These are phyloP conservation scores for Anoncus sp. DNA, from an alignment of 2,888 invertebrate species.

Conservation along the genomic window DNA sequence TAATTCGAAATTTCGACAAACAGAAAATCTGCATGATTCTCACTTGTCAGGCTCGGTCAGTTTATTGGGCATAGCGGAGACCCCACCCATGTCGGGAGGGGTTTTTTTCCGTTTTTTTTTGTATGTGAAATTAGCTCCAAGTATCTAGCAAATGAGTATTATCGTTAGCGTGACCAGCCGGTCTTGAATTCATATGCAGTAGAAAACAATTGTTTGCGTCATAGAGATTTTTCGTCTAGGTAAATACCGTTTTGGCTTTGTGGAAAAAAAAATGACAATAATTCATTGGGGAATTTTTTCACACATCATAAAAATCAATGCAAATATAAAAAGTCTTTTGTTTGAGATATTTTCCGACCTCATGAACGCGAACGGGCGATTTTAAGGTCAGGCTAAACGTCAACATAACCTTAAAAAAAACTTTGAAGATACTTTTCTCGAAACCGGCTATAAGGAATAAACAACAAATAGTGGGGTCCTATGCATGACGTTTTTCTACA, in stretches of 20 bases:
- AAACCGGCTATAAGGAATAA: too few species aligned
- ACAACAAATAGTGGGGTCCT: too few species aligned
- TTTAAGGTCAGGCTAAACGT: too few species aligned
- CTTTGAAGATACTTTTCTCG: too few species aligned
- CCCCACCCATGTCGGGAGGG: constrained; percentile 84
- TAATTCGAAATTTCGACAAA: too few species aligned
- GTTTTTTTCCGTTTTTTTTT: constrained; percentile 84
- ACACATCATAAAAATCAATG: too few species aligned
- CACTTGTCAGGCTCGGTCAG: constrained; percentile 80
- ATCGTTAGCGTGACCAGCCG: constrained; percentile 84
- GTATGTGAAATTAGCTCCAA: constrained; percentile 92
- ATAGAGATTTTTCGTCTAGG: constrained; percentile 93
- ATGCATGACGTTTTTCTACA: too few species aligned
- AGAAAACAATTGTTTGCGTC: constrained; percentile 95
- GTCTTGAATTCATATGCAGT: constrained; percentile 94
- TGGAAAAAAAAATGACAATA: too few species aligned
- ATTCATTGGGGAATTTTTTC: constrained; percentile 58
- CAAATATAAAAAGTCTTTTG: too few species aligned
- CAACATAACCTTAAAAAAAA: too few species aligned
- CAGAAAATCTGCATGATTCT: neutral
- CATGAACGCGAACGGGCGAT: too few species aligned
- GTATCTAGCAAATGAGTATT: constrained; percentile 89
- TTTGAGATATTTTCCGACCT: too few species aligned
- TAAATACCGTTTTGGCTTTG: constrained; percentile 94
- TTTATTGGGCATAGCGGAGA: constrained; percentile 83